Evolutionary conservation across 2,113 vertebrate genomes (phyloP).

Genomic region (Trichomycterus rosablanca): DNA sequence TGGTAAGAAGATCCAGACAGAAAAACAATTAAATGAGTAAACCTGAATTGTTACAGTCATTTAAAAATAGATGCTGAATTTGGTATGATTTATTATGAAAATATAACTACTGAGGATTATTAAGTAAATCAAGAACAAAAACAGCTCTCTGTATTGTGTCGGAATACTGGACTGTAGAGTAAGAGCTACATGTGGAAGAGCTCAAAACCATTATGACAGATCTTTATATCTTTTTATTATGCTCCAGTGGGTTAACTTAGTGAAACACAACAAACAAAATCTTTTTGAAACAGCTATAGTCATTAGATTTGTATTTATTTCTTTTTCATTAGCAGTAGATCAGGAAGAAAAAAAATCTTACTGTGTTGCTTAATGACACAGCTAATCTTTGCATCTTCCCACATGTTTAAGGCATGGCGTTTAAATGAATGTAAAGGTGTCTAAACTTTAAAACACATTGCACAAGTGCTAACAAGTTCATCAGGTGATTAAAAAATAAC

Average conservation of each 20-base stretch:
- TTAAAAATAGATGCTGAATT: slow-evolving; percentile 3
- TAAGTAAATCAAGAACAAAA: slow-evolving; percentile 2
- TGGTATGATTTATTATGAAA: neutral
- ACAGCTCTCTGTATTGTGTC: neutral
- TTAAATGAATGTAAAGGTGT: too few relatives aligned
- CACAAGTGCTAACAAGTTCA: too few relatives aligned
- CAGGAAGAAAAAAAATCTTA: neutral
- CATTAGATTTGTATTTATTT: slow-evolving; percentile 22
- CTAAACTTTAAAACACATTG: too few relatives aligned
- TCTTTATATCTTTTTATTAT: slow-evolving; percentile 2
- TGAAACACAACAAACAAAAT: slow-evolving; percentile 7
- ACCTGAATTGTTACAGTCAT: too few relatives aligned
- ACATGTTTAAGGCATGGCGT: slow-evolving; percentile 31
- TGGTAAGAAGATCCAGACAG: too few relatives aligned
- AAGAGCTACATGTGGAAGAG: slow-evolving; percentile 13
- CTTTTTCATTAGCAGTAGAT: slow-evolving; percentile 25
- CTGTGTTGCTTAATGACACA: slow-evolving; percentile 30
- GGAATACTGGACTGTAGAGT: slow-evolving; percentile 8
- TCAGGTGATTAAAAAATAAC: too few relatives aligned
- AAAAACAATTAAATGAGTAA: too few relatives aligned
- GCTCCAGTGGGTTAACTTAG: slow-evolving; percentile 11
- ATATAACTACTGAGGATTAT: neutral
- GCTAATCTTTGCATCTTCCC: slow-evolving; percentile 32
- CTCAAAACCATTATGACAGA: slow-evolving; percentile 1
- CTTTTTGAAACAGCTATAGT: slow-evolving; percentile 26